These are phyloP conservation scores for Trichopria drosophilae DNA, from an alignment of 2,888 invertebrate genomes.

Conservation along the genomic window DNA sequence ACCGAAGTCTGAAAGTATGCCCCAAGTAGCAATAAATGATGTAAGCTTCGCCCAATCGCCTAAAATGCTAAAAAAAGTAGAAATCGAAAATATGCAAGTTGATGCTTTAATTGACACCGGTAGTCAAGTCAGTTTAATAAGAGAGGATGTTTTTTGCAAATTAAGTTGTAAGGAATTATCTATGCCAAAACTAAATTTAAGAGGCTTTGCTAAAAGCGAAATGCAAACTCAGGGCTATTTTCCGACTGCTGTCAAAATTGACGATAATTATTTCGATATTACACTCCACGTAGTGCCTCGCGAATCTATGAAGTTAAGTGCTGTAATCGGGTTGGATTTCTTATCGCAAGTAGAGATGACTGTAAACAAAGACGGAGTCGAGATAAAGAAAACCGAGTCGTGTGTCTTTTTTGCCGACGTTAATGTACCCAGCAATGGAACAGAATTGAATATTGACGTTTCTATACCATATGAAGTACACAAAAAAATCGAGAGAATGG, in stretches of 20 bases:
- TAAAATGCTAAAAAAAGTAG: no score
- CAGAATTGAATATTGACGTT: background rate
- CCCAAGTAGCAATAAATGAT: no score
- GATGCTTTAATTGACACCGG: constrained; percentile 25
- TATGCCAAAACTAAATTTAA: constrained; percentile 9
- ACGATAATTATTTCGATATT: constrained; percentile 7
- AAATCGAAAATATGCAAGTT: no score
- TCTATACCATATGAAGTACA: background rate
- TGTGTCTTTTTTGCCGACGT: no score
- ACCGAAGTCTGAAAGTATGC: no score
- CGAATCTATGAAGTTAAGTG: constrained; percentile 12
- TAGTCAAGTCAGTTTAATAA: constrained; percentile 21
- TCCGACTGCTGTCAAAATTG: background rate
- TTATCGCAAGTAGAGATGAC: constrained; percentile 18
- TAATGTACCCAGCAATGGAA: no score
- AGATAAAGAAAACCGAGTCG: no score
- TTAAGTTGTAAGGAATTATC: constrained; percentile 13
- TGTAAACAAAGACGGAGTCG: constrained; percentile 12
- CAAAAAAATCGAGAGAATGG: background rate
- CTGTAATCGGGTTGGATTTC: constrained; percentile 20
- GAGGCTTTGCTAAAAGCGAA: constrained; percentile 19
- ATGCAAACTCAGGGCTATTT: constrained; percentile 22
- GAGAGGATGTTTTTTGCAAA: constrained; percentile 10
- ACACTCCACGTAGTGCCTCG: constrained; percentile 16
- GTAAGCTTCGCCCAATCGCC: no score